These are phyloP conservation scores for Odontomyia ornata DNA, from an alignment of 2,888 invertebrate species.

Conservation along the genomic window DNA sequence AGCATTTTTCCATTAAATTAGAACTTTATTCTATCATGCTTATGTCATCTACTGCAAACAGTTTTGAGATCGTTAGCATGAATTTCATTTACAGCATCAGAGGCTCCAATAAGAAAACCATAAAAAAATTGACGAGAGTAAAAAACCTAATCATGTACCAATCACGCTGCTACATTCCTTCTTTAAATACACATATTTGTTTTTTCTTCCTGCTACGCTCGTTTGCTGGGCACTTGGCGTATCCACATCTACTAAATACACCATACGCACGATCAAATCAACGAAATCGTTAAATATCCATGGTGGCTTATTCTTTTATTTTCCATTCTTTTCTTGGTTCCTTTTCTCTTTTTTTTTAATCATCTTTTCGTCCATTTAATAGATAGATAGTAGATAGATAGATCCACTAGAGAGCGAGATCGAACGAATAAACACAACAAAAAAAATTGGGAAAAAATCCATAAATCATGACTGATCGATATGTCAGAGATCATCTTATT, in stretches of 20 bases:
- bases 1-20: too few relatives aligned
- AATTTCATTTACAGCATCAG: conserved; percentile 16
- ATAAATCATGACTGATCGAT: conserved; percentile 45
- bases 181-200: conserved; percentile 5
- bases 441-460: conserved; percentile 23
- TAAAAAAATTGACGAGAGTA: too few relatives aligned
- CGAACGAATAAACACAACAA: neutral
- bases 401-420: neutral
- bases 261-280: conserved; percentile 14
- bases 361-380: too few relatives aligned
- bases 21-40: conserved; percentile 11
- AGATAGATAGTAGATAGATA: neutral
- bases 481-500: conserved; percentile 43
- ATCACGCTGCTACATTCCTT: neutral
- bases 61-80: conserved; percentile 36
- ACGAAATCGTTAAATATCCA: conserved; percentile 25
- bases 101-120: neutral
- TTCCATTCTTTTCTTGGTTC: neutral
- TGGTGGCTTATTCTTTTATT: conserved; percentile 8
- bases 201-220: neutral
- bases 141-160: neutral
- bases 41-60: conserved; percentile 23
- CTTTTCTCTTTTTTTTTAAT: too few relatives aligned
- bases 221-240: neutral
- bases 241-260: neutral